Evolutionary conservation across 1,140 invertebrate genomes (phyloP).

Genomic region (Neodiprion pinetum): DNA sequence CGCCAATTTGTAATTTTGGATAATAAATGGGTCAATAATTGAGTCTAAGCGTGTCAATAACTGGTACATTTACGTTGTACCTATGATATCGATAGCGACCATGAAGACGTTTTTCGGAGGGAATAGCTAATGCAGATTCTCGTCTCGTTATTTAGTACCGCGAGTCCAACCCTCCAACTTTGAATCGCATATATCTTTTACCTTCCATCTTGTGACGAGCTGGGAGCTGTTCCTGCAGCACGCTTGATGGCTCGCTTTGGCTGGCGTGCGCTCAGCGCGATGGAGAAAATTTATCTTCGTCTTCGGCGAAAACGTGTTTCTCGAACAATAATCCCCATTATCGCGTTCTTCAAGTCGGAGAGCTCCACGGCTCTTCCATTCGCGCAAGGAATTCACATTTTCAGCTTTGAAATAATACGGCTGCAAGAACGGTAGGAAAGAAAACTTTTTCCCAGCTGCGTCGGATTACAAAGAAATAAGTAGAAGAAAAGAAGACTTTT

Average conservation of each 20-base stretch:
- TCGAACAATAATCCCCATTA: constrained; percentile 22
- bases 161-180: not conserved
- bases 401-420: not conserved
- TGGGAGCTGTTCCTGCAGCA: not conserved
- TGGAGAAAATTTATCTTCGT: constrained; percentile 16
- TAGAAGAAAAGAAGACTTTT: no score
- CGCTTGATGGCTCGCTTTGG: not conserved
- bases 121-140: not conserved
- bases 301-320: constrained; percentile 20
- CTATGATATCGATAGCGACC: no score
- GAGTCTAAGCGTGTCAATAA: no score
- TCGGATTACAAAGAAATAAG: no score
- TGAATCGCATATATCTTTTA: not conserved
- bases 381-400: not conserved
- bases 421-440: not conserved
- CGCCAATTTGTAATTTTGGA: no score
- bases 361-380: not conserved
- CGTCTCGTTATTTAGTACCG: not conserved
- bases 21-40: no score
- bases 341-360: not conserved
- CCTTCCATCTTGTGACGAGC: not conserved
- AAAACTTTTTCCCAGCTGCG: not conserved
- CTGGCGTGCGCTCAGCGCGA: not conserved
- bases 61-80: no score
- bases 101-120: no score